Evolutionary conservation across 2,113 vertebrate genomes (phyloP).

Genomic region (Trematomus loennbergii): DNA sequence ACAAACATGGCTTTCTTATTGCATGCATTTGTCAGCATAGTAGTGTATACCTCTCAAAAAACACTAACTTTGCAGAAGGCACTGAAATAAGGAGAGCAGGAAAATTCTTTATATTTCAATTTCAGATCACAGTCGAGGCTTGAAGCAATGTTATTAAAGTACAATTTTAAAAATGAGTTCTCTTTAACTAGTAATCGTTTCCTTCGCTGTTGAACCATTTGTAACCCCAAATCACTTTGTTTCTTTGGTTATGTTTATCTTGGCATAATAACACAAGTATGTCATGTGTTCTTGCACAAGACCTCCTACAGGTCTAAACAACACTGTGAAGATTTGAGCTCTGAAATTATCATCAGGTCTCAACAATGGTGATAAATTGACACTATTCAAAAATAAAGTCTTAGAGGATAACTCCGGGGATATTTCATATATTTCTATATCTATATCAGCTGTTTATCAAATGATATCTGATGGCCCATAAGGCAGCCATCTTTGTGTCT

Average conservation of each 20-base stretch:
- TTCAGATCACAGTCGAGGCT: not conserved
- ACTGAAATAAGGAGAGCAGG: not conserved
- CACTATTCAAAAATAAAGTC: not conserved
- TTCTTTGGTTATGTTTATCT: not conserved
- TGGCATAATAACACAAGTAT: not conserved
- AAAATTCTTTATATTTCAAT: not conserved
- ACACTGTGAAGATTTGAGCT: not conserved
- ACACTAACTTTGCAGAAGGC: not conserved
- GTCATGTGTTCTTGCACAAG: not conserved
- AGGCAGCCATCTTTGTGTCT: too few relatives aligned
- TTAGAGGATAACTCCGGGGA: too few relatives aligned
- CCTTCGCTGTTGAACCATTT: not conserved
- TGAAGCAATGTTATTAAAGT: not conserved
- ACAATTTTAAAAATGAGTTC: too few relatives aligned
- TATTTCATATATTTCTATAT: too few relatives aligned
- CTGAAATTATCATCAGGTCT: constrained; percentile 10
- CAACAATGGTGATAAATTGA: not conserved
- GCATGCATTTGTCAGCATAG: not conserved
- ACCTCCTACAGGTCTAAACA: constrained; percentile 38
- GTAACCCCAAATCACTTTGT: not conserved
- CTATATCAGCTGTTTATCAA: too few relatives aligned
- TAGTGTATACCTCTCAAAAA: not conserved
- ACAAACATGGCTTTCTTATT: not conserved
- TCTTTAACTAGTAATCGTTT: not conserved
- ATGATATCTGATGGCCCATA: too few relatives aligned